These are phyloP conservation scores for Bradynema listronoti DNA, from an alignment of 1,140 invertebrate species.

Conservation along the genomic window DNA sequence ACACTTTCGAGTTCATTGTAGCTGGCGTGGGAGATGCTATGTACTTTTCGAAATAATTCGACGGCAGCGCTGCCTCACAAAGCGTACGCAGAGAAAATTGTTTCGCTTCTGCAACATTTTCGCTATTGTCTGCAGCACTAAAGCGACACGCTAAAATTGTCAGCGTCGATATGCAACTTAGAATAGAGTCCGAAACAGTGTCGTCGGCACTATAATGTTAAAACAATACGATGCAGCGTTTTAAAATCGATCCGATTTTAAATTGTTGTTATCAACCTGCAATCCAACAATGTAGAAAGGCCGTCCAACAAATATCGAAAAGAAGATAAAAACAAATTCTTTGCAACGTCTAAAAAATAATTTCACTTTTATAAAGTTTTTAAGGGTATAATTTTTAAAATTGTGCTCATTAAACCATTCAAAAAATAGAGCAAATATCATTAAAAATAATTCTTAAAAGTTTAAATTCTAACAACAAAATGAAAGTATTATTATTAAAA, in stretches of 20 bases:
- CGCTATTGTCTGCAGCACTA: conserved; percentile 68
- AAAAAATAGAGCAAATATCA: conserved; percentile 16
- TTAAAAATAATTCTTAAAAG: no score
- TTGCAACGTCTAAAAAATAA: conserved; percentile 63
- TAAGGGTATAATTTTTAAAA: no score
- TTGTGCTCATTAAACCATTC: no score
- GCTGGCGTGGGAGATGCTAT: conserved; percentile 21
- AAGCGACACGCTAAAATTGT: conserved; percentile 72
- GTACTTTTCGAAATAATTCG: conserved; percentile 73
- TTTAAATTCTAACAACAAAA: no score
- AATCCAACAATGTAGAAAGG: conserved; percentile 80
- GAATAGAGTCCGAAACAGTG: conserved; percentile 74
- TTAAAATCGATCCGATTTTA: not conserved
- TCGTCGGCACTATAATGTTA: conserved; percentile 73
- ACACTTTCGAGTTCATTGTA: conserved; percentile 21
- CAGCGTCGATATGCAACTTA: conserved; percentile 81
- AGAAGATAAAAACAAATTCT: conserved; percentile 80
- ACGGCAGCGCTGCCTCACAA: conserved; percentile 86
- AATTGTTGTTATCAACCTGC: conserved; percentile 64
- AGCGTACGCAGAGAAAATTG: conserved; percentile 87
- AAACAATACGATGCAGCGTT: conserved; percentile 7
- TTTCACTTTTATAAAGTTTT: no score
- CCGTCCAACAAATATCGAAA: conserved; percentile 89
- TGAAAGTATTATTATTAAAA: no score
- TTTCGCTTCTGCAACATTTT: conserved; percentile 62